Evolutionary conservation across 2,888 invertebrate genomes (phyloP).

Genomic region (Synanthedon formicaeformis): DNA sequence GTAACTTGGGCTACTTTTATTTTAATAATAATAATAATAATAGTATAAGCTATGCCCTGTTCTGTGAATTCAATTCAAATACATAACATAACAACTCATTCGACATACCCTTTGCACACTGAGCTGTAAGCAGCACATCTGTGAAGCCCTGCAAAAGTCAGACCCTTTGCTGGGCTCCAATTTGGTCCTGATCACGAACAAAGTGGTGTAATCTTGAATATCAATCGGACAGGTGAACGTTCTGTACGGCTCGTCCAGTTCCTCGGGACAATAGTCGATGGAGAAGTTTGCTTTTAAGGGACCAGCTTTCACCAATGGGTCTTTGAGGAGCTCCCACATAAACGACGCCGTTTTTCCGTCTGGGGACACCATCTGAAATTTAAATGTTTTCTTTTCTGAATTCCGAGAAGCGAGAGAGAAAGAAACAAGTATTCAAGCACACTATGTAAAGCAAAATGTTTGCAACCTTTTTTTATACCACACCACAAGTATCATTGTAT

Average conservation of each 20-base stretch:
- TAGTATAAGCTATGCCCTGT: no score
- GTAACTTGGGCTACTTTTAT: no score
- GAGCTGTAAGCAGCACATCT: constrained; percentile 85
- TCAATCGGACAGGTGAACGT: constrained; percentile 80
- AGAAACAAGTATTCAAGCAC: no score
- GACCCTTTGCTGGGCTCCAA: constrained; percentile 83
- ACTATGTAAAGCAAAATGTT: no score
- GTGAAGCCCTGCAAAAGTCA: constrained; percentile 90
- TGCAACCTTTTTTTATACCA: no score
- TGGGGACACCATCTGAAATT: constrained; percentile 72
- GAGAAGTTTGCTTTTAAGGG: constrained; percentile 61
- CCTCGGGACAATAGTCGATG: constrained; percentile 38
- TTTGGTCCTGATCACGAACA: constrained; percentile 83
- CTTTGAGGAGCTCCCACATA: constrained; percentile 84
- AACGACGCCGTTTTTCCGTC: constrained; percentile 83
- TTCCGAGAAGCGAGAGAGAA: no score
- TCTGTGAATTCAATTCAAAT: neutral
- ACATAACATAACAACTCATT: neutral
- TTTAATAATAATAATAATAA: no score
- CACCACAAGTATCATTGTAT: no score
- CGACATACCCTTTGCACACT: constrained; percentile 73
- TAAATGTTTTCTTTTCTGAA: neutral
- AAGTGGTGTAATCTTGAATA: constrained; percentile 85
- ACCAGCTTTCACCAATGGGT: constrained; percentile 69
- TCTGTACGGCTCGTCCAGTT: constrained; percentile 39